Evolutionary conservation across 2,113 vertebrate species (phyloP).

Genomic region (Alligator mississippiensis): DNA sequence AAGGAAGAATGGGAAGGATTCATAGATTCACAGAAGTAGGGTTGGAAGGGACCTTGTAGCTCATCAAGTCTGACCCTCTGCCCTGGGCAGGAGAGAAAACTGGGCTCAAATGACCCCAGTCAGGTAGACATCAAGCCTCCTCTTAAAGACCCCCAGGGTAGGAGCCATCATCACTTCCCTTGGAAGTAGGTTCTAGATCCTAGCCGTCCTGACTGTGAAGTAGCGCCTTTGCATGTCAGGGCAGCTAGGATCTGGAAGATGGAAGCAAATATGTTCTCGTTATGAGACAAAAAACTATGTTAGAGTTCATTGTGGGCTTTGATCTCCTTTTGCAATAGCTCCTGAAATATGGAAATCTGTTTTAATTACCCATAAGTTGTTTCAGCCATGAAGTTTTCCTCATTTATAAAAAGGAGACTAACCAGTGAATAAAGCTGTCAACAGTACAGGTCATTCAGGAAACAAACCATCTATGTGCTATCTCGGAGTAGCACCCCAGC

Average conservation of each 20-base stretch:
- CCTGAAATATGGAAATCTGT: background rate
- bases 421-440: background rate
- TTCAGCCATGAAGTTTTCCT: background rate
- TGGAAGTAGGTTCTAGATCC: too few species aligned
- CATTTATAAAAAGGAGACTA: background rate
- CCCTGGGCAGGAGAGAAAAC: too few species aligned
- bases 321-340: background rate
- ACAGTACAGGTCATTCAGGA: background rate
- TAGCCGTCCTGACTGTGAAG: too few species aligned
- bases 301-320: background rate
- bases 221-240: too few species aligned
- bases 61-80: too few species aligned
- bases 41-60: too few species aligned
- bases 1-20: background rate
- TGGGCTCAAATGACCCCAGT: too few species aligned
- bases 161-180: too few species aligned
- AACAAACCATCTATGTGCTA: background rate
- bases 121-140: too few species aligned
- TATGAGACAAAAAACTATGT: background rate
- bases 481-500: rapidly evolving
- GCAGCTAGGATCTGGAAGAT: background rate
- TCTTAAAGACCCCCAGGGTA: too few species aligned
- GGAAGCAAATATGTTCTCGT: background rate
- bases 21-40: too few species aligned
- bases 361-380: background rate